Evolutionary conservation across 2,797 vertebrate genomes (phyloP).

Genomic region (Pteronotus mesoamericanus): DNA sequence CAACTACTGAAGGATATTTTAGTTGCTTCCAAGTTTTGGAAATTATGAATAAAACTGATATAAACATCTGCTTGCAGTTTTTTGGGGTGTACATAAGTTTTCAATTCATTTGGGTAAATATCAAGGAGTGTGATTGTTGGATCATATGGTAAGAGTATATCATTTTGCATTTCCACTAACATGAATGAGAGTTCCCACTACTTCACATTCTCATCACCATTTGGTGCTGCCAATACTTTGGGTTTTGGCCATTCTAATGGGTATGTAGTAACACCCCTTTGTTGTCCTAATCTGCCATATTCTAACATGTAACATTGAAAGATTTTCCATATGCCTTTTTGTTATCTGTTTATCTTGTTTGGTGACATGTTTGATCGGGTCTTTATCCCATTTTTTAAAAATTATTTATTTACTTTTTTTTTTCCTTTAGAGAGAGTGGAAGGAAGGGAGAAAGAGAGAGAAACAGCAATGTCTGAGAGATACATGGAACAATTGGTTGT

Average conservation of each 20-base stretch:
- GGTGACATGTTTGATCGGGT: not conserved
- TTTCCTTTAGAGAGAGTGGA: no score
- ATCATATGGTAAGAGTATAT: not conserved
- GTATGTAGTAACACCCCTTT: not conserved
- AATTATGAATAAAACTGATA: not conserved
- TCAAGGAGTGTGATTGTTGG: not conserved
- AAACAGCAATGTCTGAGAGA: no score
- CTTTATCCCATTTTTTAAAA: not conserved
- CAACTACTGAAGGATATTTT: not conserved
- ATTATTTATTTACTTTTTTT: no score
- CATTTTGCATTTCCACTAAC: not conserved
- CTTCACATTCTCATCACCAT: not conserved
- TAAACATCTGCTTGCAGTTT: not conserved
- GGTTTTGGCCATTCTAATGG: not conserved
- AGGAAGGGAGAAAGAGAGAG: no score
- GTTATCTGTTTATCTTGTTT: not conserved
- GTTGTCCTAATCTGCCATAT: not conserved
- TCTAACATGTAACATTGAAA: not conserved
- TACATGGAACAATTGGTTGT: no score
- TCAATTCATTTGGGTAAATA: not conserved
- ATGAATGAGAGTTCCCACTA: not conserved
- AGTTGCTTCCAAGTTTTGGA: not conserved
- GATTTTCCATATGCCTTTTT: not conserved
- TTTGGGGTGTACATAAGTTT: not conserved
- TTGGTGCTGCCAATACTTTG: not conserved